Evolutionary conservation across 2,113 vertebrate species (phyloP), one percentile per base, ranked within the genome.

Genomic region (Scomber colias): DNA sequence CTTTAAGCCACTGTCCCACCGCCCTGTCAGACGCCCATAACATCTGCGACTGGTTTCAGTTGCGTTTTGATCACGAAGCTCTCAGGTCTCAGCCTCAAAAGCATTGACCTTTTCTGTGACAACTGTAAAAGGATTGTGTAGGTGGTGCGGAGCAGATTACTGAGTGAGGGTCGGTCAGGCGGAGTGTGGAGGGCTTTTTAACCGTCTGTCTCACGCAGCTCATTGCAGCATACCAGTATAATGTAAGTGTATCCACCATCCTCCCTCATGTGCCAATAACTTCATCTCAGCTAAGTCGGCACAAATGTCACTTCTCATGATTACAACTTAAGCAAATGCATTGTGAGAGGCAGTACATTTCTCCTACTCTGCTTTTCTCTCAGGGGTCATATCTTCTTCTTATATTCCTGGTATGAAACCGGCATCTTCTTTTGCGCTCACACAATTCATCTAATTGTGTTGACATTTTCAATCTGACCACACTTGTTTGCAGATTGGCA

Each of bases 41-140:
- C 63, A 24, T 67, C 45, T 70, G 8, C 48, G 24, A 27, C 24
- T 27, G 21, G 27, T 61, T 76, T 49, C 19, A 30, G 27, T 69
- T 55, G 50, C 49, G 59, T 82, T 83, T 84, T 89, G 73, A 76
- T 87, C 50, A 13, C 11, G 54, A 68, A 49, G 75, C 84, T 56
- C 69, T 79, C 50, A 53, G 48, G 65, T 75, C 57, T 83, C 19
- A 19, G 81, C 70, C 44, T 81, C 24, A 2, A 70, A 77, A 81
- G 50, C 55, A 40, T 4, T 87, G 87, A 86, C 86, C 79, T 90
- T 89, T 83, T 82, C 82, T 79, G 68, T 57, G 56, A 49, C 69
- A 75, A 48, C 53, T 8, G 30, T 84, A 79, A 88, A 90, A 90
- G 80, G 81, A 86, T 84, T 81, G 89, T 82, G 87, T 78, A 73